Percentiles rank a stretch among this genome's conserved stretches.
phyloP scores from a whole-genome alignment of 2,113 vertebrate genomes.

The Takifugu bimaculatus region DNA sequence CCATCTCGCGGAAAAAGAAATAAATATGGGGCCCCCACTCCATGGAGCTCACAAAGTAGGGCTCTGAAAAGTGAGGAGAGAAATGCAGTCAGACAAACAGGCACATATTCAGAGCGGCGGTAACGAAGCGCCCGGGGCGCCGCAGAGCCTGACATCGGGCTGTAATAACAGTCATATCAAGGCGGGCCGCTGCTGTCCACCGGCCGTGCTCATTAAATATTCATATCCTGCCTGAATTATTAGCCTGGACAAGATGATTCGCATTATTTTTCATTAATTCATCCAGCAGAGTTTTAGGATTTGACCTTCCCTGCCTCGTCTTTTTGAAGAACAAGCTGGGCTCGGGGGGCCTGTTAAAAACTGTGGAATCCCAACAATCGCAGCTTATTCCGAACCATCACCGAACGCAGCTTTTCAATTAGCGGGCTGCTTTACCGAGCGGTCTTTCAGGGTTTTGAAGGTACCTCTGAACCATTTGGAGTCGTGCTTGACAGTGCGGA shows the following conservation, averaged over 20 bases:
- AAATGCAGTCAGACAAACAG: slow-evolving; percentile 14
- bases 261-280: slow-evolving; percentile 60
- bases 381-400: slow-evolving; percentile 28
- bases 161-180: slow-evolving; percentile 50
- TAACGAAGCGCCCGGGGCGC: slow-evolving; percentile 4
- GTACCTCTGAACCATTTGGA: slow-evolving; percentile 99
- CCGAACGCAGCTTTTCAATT: slow-evolving; percentile 19
- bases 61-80: slow-evolving; percentile 74
- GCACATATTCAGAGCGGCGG: slow-evolving; percentile 9
- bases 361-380: slow-evolving; percentile 37
- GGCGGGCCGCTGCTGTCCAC: slow-evolving; percentile 25
- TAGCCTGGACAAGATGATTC: slow-evolving; percentile 43
- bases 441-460: slow-evolving; percentile 9
- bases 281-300: slow-evolving; percentile 31
- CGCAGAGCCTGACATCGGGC: slow-evolving; percentile 20
- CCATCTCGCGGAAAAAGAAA: slow-evolving; percentile 98
- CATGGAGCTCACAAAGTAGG: slow-evolving; percentile 90
- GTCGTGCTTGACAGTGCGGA: slow-evolving; percentile 95
- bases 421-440: neutral
- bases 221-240: slow-evolving; percentile 58
- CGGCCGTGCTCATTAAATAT: slow-evolving; percentile 56
- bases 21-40: slow-evolving; percentile 94
- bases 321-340: slow-evolving; percentile 21
- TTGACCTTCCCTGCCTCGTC: slow-evolving; percentile 44
- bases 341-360: slow-evolving; percentile 24